A percentile compares a stretch with the other conserved stretches of the same genome.
phyloP scores from a whole-genome alignment of 1,140 invertebrate genomes.

The Triops cancriformis region DNA sequence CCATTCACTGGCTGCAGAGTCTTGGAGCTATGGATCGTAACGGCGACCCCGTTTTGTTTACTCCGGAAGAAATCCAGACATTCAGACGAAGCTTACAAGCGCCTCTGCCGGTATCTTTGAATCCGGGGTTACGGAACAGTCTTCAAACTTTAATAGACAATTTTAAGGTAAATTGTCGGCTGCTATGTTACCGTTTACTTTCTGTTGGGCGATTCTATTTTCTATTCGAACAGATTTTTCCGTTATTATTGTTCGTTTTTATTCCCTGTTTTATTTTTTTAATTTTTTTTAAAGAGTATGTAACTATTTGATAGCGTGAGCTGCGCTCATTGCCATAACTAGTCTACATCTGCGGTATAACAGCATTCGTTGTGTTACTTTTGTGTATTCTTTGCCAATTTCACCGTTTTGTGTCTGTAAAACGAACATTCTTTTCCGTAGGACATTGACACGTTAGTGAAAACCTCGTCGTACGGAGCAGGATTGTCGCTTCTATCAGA shows the following conservation, averaged over 20 bases:
- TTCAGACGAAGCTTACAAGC: background rate
- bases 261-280: too few relatives aligned
- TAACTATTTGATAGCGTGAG: background rate
- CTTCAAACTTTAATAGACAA: background rate
- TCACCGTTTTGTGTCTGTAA: too few relatives aligned
- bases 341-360: too few relatives aligned
- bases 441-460: background rate
- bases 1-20: conserved; percentile 19
- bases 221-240: too few relatives aligned
- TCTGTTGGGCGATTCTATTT: background rate
- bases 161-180: conserved; percentile 21
- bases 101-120: background rate
- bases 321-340: too few relatives aligned
- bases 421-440: background rate
- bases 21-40: conserved; percentile 6
- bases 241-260: background rate
- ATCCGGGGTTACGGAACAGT: background rate
- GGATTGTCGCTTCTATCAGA: background rate
- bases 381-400: too few relatives aligned
- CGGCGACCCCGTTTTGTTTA: conserved; percentile 20
- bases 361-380: too few relatives aligned
- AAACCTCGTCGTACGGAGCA: background rate
- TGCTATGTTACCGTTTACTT: too few relatives aligned
- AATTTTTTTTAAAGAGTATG: background rate
- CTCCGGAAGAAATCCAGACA: background rate